Evolutionary conservation across 2,113 vertebrate genomes (phyloP), one percentile per base, ranked within the genome.

Genomic region (Oreocharis arfaki): DNA sequence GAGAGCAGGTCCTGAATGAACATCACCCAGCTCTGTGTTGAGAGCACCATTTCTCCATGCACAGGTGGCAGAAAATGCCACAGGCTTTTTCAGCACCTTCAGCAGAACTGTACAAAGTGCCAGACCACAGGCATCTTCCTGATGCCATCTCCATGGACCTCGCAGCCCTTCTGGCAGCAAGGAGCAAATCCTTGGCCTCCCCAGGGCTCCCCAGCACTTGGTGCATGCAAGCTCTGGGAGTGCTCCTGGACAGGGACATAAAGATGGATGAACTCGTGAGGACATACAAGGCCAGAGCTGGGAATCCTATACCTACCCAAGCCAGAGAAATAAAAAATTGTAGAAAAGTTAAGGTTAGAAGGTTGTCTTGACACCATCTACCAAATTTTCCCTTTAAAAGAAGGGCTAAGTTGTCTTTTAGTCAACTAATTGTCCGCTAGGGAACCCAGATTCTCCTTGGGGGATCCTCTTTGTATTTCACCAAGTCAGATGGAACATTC

Each of bases 191-290:
- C 2, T 33, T 0, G 6, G 75, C 9, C 26, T 18, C 14, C 26
- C 1, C 1, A 0, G 64, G 47, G 44, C 33, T 83, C 37, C 32
- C 32, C 6, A 1, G 11, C 0, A 1, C 53, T 18, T 0, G 1
- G 41, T 16, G 32, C 1, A 1, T 13, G 1, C 1, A 5, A 44
- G 35, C 32, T 80, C 67, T 71, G 30, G 46, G 22, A 39, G 22
- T 24, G 52, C 47, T 57, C 13, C 78, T 4, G 30, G 37, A 33
- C 21, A 9, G 4, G 18, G 16, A 9, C 1, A 8, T 9, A 37
- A 35, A 20, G 41, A 42, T 7, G 8, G 24, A 55, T 53, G 16
- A 50, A 46, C 8, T 42, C 2, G 0, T 5, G 18, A 46, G 26
- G 30, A 11, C 26, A 13, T 16, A n/a, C 16, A 65, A 88, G 26